Conservation (phyloP, 2,797 vertebrate genomes). For the Choloepus didactylus region DNA sequence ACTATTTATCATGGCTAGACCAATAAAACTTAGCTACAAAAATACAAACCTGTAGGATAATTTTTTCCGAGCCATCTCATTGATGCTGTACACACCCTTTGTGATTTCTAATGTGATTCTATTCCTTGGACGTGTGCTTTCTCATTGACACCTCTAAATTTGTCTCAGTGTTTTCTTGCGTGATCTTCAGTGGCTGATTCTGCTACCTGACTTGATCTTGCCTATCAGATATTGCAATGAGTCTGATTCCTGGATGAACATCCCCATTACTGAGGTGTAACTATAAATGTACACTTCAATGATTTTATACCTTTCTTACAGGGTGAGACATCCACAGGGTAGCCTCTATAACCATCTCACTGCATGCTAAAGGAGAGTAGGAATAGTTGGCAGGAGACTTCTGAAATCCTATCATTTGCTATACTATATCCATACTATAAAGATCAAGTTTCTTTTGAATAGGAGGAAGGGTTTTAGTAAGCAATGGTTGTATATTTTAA, state of each 20-base stretch:
- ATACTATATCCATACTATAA: neutral
- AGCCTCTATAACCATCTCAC: neutral
- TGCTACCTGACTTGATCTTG: neutral
- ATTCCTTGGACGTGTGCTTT: neutral
- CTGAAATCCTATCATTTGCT: neutral
- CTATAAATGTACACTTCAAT: neutral
- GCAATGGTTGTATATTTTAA: neutral
- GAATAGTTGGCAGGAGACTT: neutral
- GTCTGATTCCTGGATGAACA: neutral
- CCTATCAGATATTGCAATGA: neutral
- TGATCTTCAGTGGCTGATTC: neutral
- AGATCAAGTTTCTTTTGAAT: slow-evolving; percentile 4
- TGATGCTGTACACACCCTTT: neutral
- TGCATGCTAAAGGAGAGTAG: neutral
- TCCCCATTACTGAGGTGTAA: neutral
- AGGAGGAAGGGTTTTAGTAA: slow-evolving; percentile 38
- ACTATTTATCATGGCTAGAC: neutral
- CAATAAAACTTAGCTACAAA: neutral
- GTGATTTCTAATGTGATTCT: neutral
- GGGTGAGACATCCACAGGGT: neutral
- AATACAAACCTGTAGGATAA: neutral
- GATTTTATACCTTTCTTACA: neutral
- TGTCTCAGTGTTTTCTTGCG: neutral
- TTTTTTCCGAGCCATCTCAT: neutral
- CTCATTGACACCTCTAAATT: neutral